A percentile compares a stretch with the other conserved stretches of the same genome.
Evolutionary conservation across 2,113 vertebrate species (phyloP).

Genomic region (Daphoenositta chrysoptera): DNA sequence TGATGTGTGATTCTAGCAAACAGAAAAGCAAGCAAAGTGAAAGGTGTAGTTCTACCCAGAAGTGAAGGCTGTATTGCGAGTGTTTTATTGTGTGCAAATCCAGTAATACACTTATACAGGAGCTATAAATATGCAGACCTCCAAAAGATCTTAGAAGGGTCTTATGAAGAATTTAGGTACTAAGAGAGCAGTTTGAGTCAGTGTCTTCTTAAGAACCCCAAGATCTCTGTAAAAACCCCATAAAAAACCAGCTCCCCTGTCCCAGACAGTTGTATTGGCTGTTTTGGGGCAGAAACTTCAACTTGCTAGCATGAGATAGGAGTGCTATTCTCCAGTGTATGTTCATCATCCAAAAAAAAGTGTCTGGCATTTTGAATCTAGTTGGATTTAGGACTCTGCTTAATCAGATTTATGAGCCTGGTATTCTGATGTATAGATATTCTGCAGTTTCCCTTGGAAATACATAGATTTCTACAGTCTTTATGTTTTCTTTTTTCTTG

Average conservation of each 20-base stretch:
- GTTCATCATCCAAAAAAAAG: background rate
- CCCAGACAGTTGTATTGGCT: background rate
- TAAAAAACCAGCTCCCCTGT: accelerated
- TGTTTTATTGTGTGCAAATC: background rate
- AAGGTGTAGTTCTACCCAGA: background rate
- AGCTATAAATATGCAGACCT: background rate
- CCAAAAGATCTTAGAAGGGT: background rate
- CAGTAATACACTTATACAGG: background rate
- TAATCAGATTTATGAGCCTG: background rate
- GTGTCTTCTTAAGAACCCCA: background rate
- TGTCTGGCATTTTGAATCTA: background rate
- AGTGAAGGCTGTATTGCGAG: background rate
- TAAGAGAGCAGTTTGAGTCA: background rate
- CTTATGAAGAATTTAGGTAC: background rate
- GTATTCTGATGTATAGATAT: background rate
- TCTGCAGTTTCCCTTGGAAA: background rate
- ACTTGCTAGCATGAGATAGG: background rate
- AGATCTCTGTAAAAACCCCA: background rate
- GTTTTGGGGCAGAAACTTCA: background rate
- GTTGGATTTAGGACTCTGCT: background rate
- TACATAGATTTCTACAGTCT: background rate
- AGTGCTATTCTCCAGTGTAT: background rate
- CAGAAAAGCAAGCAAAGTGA: background rate
- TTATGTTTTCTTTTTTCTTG: background rate
- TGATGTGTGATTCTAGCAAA: background rate